Percentiles rank a stretch among this genome's conserved stretches.
These are phyloP conservation scores for Agriopis aurantiaria DNA, from an alignment of 2,888 invertebrate genomes.

Conservation along the genomic window DNA sequence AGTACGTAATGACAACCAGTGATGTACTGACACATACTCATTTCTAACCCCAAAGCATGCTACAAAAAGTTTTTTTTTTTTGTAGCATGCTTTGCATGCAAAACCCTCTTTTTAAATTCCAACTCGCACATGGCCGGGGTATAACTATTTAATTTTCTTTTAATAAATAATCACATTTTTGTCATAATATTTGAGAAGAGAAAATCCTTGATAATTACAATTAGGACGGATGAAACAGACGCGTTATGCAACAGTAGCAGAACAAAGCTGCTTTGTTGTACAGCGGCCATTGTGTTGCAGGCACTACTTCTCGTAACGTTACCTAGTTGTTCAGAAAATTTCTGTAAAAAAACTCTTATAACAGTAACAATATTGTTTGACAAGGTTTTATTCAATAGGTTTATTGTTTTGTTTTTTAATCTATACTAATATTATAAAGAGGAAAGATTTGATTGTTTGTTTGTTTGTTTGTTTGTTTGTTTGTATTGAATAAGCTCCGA, in stretches of 20 bases:
- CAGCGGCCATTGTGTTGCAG: conserved; percentile 53
- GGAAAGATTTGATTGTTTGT: too few species aligned
- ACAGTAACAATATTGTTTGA: not conserved
- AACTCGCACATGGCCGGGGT: too few species aligned
- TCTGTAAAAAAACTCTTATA: conserved; percentile 18
- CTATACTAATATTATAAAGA: too few species aligned
- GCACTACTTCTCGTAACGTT: conserved; percentile 38
- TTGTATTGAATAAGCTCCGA: too few species aligned
- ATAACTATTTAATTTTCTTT: too few species aligned
- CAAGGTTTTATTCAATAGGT: not conserved
- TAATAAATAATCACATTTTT: too few species aligned
- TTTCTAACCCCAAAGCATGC: too few species aligned
- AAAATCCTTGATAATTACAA: not conserved
- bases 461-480: too few species aligned
- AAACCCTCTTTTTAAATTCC: too few species aligned
- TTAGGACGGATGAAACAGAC: conserved; percentile 13
- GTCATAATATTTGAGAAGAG: not conserved
- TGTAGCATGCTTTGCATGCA: too few species aligned
- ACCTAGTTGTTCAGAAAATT: conserved; percentile 53
- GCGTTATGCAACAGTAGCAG: conserved; percentile 53
- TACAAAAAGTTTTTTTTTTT: too few species aligned
- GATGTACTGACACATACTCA: not conserved
- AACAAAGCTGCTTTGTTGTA: conserved; percentile 60
- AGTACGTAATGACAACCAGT: conserved; percentile 17
- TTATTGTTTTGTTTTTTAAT: too few species aligned